phyloP scores from a whole-genome alignment of 2,113 vertebrate genomes.

The Corythaeola cristata region DNA sequence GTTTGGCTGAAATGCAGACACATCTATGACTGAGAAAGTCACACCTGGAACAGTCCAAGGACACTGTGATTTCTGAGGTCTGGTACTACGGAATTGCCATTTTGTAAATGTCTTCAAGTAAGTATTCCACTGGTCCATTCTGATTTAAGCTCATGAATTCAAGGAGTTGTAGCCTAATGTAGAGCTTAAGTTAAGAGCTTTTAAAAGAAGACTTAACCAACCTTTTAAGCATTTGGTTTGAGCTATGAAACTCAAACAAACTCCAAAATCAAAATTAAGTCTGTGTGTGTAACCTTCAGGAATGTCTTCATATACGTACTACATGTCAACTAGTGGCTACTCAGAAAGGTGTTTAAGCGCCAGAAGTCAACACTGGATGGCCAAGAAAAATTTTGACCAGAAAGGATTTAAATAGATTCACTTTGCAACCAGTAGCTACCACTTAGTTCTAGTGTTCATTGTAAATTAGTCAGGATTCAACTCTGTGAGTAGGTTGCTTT shows the following conservation, averaged over 20 bases:
- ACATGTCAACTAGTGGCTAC: background rate
- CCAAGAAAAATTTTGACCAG: background rate
- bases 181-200: background rate
- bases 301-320: background rate
- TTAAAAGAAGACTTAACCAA: background rate
- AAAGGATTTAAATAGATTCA: background rate
- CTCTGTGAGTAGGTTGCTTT: background rate
- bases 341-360: background rate
- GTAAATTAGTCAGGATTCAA: background rate
- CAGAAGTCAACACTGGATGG: background rate
- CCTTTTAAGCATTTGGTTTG: background rate
- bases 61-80: background rate
- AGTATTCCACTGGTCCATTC: background rate
- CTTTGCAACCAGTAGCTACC: background rate
- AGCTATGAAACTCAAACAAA: background rate
- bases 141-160: background rate
- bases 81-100: background rate
- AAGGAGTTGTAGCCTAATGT: background rate
- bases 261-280: background rate
- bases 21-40: background rate
- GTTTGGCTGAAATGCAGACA: background rate
- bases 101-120: background rate
- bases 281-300: background rate
- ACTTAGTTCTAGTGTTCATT: background rate
- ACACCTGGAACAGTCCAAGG: background rate